These are phyloP conservation scores for Tiliacea aurago DNA, from an alignment of 2,888 invertebrate genomes.

Conservation along the genomic window DNA sequence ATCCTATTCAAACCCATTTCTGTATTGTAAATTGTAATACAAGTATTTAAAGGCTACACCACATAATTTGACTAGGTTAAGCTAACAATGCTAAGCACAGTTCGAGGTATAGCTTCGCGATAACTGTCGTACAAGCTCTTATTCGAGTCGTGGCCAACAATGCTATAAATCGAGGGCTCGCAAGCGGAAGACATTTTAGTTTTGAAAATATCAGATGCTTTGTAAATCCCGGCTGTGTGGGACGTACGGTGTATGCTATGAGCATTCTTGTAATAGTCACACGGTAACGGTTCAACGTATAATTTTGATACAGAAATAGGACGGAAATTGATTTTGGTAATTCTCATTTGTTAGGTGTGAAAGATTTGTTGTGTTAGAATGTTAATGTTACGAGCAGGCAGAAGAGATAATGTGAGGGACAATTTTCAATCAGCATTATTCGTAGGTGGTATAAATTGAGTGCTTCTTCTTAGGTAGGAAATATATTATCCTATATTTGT, in stretches of 20 bases:
- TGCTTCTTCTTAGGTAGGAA: neutral
- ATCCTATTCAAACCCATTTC: conserved; percentile 63
- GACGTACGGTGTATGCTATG: conserved; percentile 53
- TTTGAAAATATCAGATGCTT: conserved; percentile 85
- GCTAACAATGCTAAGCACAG: conserved; percentile 77
- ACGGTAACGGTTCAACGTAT: conserved; percentile 42
- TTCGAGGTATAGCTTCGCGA: conserved; percentile 78
- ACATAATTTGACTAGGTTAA: conserved; percentile 76
- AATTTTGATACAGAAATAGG: conserved; percentile 51
- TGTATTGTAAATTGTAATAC: conserved; percentile 71
- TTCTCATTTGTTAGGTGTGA: conserved; percentile 40
- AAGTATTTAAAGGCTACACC: conserved; percentile 74
- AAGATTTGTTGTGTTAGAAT: conserved; percentile 17
- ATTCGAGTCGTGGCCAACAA: conserved; percentile 78
- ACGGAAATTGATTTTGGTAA: conserved; percentile 49
- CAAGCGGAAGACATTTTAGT: conserved; percentile 83
- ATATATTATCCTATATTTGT: neutral
- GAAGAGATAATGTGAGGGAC: conserved; percentile 22
- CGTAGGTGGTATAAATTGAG: neutral
- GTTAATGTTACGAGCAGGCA: conserved; percentile 31
- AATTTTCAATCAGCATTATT: conserved; percentile 35
- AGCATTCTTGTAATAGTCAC: conserved; percentile 58
- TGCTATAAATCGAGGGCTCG: conserved; percentile 84
- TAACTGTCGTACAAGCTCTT: conserved; percentile 86
- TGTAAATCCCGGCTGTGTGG: conserved; percentile 77